Evolutionary conservation across 2,888 invertebrate genomes (phyloP).

Genomic region (Euplagia quadripunctaria): DNA sequence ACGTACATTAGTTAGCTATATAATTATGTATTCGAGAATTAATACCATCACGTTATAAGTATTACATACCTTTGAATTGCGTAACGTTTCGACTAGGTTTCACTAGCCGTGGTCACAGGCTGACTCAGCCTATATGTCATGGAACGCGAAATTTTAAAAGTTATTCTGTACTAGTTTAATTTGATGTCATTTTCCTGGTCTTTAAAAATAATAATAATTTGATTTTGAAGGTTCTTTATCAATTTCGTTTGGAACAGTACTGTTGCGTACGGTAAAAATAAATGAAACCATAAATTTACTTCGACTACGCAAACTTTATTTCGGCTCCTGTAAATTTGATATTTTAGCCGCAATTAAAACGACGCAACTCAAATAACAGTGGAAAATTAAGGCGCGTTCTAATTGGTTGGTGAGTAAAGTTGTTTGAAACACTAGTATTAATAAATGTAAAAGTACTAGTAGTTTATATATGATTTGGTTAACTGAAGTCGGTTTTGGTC

Average conservation of each 20-base stretch:
- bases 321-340: conserved; percentile 53
- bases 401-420: conserved; percentile 4
- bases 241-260: neutral
- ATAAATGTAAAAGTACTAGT: neutral
- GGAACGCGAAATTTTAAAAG: too few relatives aligned
- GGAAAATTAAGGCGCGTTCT: conserved; percentile 17
- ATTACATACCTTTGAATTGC: too few relatives aligned
- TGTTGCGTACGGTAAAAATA: conserved; percentile 9
- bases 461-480: neutral
- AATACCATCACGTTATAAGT: too few relatives aligned
- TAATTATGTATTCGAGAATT: too few relatives aligned
- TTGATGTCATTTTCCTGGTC: too few relatives aligned
- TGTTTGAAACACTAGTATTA: neutral
- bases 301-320: conserved; percentile 34
- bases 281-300: conserved; percentile 36
- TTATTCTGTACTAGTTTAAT: too few relatives aligned
- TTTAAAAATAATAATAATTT: too few relatives aligned
- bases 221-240: neutral
- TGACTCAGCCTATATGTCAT: too few relatives aligned
- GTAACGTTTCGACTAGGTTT: too few relatives aligned
- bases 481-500: neutral
- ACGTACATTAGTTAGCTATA: too few relatives aligned
- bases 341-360: conserved; percentile 60
- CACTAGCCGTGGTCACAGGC: too few relatives aligned
- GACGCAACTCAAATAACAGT: conserved; percentile 47